These are phyloP conservation scores for Oreochromis tanganicae DNA, from an alignment of 2,113 vertebrate genomes.

Conservation along the genomic window DNA sequence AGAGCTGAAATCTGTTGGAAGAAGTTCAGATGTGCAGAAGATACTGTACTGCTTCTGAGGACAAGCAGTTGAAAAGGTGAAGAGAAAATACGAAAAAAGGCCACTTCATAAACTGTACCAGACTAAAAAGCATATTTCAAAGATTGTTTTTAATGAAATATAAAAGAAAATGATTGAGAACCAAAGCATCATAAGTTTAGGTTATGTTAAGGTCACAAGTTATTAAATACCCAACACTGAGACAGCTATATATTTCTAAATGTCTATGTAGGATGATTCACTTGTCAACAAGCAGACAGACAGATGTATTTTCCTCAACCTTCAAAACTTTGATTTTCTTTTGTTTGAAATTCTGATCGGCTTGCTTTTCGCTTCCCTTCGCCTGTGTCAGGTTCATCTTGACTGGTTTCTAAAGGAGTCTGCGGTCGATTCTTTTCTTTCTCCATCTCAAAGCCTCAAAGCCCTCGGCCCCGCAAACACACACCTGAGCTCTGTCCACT, in stretches of 20 bases:
- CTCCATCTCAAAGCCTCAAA: slow-evolving; percentile 5
- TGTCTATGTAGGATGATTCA: not conserved
- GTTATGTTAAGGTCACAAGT: not conserved
- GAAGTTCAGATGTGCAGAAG: not conserved
- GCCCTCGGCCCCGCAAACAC: not conserved
- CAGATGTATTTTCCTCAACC: not conserved
- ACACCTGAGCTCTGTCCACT: not conserved
- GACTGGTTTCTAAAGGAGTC: not conserved
- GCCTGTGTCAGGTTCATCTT: not conserved
- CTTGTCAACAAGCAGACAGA: not conserved
- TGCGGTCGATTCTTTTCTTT: not conserved
- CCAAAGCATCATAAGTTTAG: not conserved
- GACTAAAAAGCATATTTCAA: not conserved
- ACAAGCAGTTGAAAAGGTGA: not conserved
- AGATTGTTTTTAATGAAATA: not conserved
- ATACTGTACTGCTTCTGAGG: not conserved
- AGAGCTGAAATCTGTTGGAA: not conserved
- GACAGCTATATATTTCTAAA: not conserved
- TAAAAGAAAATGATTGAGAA: not conserved
- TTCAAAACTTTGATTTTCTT: slow-evolving; percentile 9
- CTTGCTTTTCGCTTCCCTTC: not conserved
- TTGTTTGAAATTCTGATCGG: slow-evolving; percentile 5
- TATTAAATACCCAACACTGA: not conserved
- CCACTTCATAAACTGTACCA: not conserved
- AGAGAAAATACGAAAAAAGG: not conserved